Evolutionary conservation across 2,797 vertebrate genomes (phyloP).

Genomic region (Hemitrygon akajei): DNA sequence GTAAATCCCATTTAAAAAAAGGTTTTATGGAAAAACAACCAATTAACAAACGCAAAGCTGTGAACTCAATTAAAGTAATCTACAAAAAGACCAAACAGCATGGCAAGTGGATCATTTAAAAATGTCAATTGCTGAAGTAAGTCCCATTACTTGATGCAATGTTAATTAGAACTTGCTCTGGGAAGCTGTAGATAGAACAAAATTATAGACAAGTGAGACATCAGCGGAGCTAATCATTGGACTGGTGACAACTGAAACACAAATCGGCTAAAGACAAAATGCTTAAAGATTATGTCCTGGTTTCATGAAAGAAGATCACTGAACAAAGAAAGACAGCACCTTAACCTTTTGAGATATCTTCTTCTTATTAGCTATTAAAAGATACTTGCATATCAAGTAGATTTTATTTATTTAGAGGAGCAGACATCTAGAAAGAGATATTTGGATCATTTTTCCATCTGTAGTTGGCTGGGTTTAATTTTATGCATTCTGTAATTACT

Average conservation of each 20-base stretch:
- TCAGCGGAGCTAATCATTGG: neutral
- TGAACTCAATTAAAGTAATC: conserved; percentile 10
- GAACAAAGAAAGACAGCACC: neutral
- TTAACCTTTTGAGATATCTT: neutral
- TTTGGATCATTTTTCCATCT: neutral
- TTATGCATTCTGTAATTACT: neutral
- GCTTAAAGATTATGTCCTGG: neutral
- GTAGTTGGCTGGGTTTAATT: neutral
- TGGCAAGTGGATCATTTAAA: neutral
- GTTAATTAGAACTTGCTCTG: neutral
- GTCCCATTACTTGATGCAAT: neutral
- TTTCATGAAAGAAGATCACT: neutral
- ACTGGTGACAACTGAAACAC: neutral
- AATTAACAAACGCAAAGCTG: neutral
- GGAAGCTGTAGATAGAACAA: neutral
- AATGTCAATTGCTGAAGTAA: neutral
- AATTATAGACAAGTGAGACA: neutral
- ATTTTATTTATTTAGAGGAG: too few species aligned
- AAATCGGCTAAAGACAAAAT: neutral
- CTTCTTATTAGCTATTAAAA: neutral
- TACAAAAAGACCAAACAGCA: neutral
- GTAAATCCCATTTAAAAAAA: neutral
- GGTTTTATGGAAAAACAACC: neutral
- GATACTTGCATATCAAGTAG: neutral
- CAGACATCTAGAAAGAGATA: neutral